Evolutionary conservation across 2,888 invertebrate species (phyloP).

Genomic region (Dorcus parallelipipedus): DNA sequence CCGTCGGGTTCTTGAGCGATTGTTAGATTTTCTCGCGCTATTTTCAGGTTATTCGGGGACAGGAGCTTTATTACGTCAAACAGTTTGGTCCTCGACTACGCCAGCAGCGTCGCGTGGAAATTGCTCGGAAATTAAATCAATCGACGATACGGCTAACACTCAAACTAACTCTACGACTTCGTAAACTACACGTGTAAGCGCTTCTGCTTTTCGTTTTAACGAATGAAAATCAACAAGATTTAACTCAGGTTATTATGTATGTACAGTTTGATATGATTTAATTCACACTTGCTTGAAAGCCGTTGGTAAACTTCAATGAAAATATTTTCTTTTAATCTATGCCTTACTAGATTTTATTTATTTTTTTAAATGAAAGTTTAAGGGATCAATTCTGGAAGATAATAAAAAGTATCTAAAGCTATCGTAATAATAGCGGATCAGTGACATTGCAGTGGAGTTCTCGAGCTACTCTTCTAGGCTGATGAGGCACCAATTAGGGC

Average conservation of each 20-base stretch:
- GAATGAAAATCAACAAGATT: not conserved
- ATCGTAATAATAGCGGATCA: too few species aligned
- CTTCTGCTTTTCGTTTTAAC: constrained; percentile 15
- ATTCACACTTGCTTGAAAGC: too few species aligned
- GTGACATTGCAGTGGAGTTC: too few species aligned
- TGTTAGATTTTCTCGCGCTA: constrained; percentile 43
- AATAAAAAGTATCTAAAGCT: too few species aligned
- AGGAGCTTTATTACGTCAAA: constrained; percentile 45
- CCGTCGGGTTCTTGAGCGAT: constrained; percentile 35
- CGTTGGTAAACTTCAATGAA: too few species aligned
- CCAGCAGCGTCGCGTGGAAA: constrained; percentile 2
- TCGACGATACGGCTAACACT: not conserved
- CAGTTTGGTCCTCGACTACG: constrained; percentile 31
- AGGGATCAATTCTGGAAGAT: too few species aligned
- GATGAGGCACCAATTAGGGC: too few species aligned
- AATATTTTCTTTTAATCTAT: too few species aligned
- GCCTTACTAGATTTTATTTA: too few species aligned
- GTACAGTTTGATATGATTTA: not conserved
- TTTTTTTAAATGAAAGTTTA: too few species aligned
- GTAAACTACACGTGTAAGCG: constrained; percentile 11
- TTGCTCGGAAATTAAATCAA: not conserved
- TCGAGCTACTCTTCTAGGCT: too few species aligned
- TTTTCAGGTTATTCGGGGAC: constrained; percentile 38
- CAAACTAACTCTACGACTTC: not conserved
- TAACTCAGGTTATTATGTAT: constrained; percentile 3